Evolutionary conservation across 2,888 invertebrate species (phyloP).

Genomic region (Ametastegia equiseti): DNA sequence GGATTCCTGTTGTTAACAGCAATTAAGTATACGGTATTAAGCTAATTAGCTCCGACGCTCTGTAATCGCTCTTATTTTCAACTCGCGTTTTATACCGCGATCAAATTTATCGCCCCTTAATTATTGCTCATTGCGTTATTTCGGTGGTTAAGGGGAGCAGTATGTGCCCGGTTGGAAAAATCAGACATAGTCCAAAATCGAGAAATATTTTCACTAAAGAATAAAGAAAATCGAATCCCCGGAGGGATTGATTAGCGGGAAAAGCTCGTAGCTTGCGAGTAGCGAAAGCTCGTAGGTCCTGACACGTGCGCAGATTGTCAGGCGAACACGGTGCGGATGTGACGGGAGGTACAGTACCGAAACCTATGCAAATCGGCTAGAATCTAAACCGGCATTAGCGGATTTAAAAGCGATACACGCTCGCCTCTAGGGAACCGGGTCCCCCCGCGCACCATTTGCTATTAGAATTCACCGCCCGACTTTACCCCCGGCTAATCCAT

Average conservation of each 20-base stretch:
- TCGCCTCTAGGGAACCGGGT: conserved; percentile 55
- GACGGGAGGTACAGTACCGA: conserved; percentile 14
- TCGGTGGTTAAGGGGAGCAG: too few relatives aligned
- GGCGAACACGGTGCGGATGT: not conserved
- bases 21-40: conserved; percentile 34
- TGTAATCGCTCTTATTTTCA: too few relatives aligned
- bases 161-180: too few relatives aligned
- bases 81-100: too few relatives aligned
- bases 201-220: too few relatives aligned
- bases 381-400: conserved; percentile 67
- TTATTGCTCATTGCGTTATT: too few relatives aligned
- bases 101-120: too few relatives aligned
- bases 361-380: conserved; percentile 70
- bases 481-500: conserved; percentile 61
- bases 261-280: too few relatives aligned
- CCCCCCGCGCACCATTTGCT: conserved; percentile 37
- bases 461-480: conserved; percentile 68
- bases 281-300: not conserved
- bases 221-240: too few relatives aligned
- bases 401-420: conserved; percentile 73
- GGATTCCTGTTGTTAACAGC: conserved; percentile 39
- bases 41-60: not conserved
- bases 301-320: conserved; percentile 21
- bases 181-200: too few relatives aligned
- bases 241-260: too few relatives aligned